Evolutionary conservation across 2,797 vertebrate species (phyloP), one percentile per base, ranked within the genome.

Genomic region (Onychomys arenicola): DNA sequence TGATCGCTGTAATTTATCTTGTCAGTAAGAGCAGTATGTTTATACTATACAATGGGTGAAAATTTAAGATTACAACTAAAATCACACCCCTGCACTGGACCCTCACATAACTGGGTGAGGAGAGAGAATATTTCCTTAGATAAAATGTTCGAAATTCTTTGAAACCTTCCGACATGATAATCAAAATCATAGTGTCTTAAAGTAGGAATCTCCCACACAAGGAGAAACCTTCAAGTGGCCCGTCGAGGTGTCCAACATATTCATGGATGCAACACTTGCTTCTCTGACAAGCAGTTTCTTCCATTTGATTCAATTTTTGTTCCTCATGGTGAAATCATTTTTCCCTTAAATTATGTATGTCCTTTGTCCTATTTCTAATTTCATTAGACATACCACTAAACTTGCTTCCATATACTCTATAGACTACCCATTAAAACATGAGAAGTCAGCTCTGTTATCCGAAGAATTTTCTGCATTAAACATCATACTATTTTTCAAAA

Each of bases 241-340:
- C 90, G 65, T 77, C 12, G 2, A 21, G 29, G 17, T 81, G 29
- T 27, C 57, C 55, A 55, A 46, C 57, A 40, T 7, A 29, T 76
- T 52, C 25, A 16, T 69, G 2, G 49, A n/a, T 59, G 37, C 61
- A 93, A 0, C 4, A 46, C 67, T 87, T 92, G 59, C 37, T 89
- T 65, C 34, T 75, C 71, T 80, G 84, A 34, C 49, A 77, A 40
- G 23, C 40, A 49, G 6, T 89, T 96, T 77, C 71, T 95, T 89
- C 27, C 37, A 76, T 83, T 89, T 85, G 49, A 86, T 93, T 89
- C 84, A 92, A 91, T 4, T 37, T 95, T 91, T 85, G 25, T 91
- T 92, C n/a, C 49, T 93, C 13, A 43, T 43, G 77, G 73, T 57
- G 29, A 80, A 59, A 27, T 80, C 21, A 27, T n/a, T 82, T 87